phyloP scores from a whole-genome alignment of 2,888 invertebrate genomes.

The Belgica antarctica region DNA sequence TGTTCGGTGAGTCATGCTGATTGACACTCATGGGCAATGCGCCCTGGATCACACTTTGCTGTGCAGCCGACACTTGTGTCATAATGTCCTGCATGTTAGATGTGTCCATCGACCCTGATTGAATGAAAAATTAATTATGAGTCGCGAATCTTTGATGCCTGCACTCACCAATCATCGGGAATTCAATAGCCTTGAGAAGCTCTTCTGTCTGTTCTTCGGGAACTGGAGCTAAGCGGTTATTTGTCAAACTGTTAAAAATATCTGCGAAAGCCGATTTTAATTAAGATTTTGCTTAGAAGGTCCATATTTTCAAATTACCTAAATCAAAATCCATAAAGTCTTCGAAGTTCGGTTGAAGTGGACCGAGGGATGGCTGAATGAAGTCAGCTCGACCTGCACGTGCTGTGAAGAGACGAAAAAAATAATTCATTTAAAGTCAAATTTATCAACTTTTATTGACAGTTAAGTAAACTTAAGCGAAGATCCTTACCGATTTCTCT shows the following conservation, averaged over 20 bases:
- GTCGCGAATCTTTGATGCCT: not conserved
- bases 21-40: slow-evolving; percentile 26
- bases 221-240: slow-evolving; percentile 60
- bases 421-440: slow-evolving; percentile 30
- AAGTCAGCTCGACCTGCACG: slow-evolving; percentile 89
- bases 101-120: slow-evolving; percentile 40
- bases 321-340: slow-evolving; percentile 82
- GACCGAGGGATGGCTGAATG: slow-evolving; percentile 96
- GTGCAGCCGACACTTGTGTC: not conserved
- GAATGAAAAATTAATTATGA: not conserved
- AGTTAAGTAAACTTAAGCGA: not conserved
- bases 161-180: slow-evolving; percentile 40
- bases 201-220: slow-evolving; percentile 64
- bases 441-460: not conserved
- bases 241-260: slow-evolving; percentile 37
- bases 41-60: slow-evolving; percentile 37
- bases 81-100: slow-evolving; percentile 37
- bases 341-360: slow-evolving; percentile 93
- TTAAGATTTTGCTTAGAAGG: not conserved
- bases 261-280: slow-evolving; percentile 8
- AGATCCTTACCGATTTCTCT: slow-evolving; percentile 80
- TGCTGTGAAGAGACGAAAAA: slow-evolving; percentile 59
- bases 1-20: slow-evolving; percentile 20
- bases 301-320: slow-evolving; percentile 57
- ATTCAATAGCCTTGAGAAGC: slow-evolving; percentile 56